Conservation (phyloP, 2,113 vertebrate species). For the Corythornis cristatus region DNA sequence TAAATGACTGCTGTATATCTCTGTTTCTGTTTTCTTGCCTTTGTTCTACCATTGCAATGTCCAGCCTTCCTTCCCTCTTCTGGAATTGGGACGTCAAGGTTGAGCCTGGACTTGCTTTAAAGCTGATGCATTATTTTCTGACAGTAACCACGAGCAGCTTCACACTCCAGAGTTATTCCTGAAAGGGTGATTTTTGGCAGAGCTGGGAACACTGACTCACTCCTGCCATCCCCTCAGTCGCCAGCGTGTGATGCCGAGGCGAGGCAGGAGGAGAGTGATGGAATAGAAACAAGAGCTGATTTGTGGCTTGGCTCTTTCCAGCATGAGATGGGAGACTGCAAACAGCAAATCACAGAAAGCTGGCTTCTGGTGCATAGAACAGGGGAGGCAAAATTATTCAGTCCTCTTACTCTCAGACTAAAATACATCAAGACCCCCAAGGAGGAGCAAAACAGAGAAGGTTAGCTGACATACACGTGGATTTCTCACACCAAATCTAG, state of each 20-base stretch:
- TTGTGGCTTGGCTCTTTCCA: background rate
- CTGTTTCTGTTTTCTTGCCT: background rate
- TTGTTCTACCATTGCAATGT: background rate
- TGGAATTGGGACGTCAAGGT: background rate
- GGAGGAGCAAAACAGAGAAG: background rate
- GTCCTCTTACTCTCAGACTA: background rate
- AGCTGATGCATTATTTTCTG: background rate
- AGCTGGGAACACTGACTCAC: constrained; percentile 27
- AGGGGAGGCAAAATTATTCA: background rate
- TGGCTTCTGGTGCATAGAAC: background rate
- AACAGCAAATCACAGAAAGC: background rate
- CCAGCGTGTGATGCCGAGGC: background rate
- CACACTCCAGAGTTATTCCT: background rate
- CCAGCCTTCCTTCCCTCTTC: background rate
- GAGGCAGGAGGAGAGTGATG: background rate
- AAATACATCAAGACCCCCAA: background rate
- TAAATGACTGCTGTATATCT: background rate
- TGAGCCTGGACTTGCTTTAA: background rate
- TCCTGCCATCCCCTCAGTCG: background rate
- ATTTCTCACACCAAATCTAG: background rate
- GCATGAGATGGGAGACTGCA: background rate
- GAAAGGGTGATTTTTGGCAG: background rate
- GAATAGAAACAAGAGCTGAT: background rate
- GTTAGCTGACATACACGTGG: background rate
- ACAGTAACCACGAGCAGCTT: background rate